Evolutionary conservation across 1,140 invertebrate genomes (phyloP), one percentile per base, ranked within the genome.

Genomic region (Limonius californicus): DNA sequence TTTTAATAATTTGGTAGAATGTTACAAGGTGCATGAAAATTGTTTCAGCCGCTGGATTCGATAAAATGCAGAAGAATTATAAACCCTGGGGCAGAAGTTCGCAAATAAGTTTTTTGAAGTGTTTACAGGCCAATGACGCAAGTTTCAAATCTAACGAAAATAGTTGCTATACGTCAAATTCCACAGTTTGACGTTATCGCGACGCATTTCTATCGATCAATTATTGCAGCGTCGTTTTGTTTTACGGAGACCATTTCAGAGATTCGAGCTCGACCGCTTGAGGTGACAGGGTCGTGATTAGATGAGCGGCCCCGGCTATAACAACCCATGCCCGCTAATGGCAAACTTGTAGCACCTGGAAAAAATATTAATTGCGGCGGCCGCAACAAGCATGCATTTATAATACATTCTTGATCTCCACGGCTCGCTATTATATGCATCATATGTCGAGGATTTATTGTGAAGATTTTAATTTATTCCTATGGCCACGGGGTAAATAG

Each of bases 391-490:
- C 61, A 50, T 64, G 68, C 68, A 69, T 69, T 66, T 63, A 69
- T 72, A 70, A 70, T 70, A 67, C 70, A 70, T 70, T 70, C 68
- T 66, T 70, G 68, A 68, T 71, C 62, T 50, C 70, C 62, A 39
- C 62, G 56, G 60, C 64, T 65, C 63, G 62, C 68, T 62, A 50
- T 65, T 62, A 63, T 63, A 61, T 67, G 62, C 65, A 69, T 67
- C 66, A 64, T 68, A 63, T 64, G 66, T 70, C 63, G 61, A 73
- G 66, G 72, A 73, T 73, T 73, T 73, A 73, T 73, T 69, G 70
- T 72, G 57, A 58, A 65, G 67, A 72, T 70, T 73, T 73, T 73
- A 73, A 73, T 73, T 73, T 73, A 73, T 73, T 72, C 72, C 68
- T 67, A 45, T 61, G 59, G 67, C 64, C 56, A 55, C 55, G 66